These are phyloP conservation scores for Nowickia ferox DNA, from an alignment of 2,888 invertebrate genomes.

Conservation along the genomic window DNA sequence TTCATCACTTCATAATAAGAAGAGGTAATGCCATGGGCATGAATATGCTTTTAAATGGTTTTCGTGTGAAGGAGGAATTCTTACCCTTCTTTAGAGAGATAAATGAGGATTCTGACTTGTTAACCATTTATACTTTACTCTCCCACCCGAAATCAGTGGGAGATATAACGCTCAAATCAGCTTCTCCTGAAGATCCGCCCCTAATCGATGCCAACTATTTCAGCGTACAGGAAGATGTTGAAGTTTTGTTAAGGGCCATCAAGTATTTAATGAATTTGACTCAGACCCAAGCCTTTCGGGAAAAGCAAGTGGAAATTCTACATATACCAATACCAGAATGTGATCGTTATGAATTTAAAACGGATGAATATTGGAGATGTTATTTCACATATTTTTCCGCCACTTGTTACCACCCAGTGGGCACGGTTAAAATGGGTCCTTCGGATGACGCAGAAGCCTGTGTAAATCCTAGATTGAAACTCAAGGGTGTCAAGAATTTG, in stretches of 20 bases:
- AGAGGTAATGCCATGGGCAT: slow-evolving; percentile 72
- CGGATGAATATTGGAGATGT: slow-evolving; percentile 87
- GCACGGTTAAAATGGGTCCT: slow-evolving; percentile 90
- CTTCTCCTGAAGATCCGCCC: slow-evolving; percentile 85
- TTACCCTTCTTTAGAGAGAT: slow-evolving; percentile 44
- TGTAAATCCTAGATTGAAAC: slow-evolving; percentile 84
- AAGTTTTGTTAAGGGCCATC: slow-evolving; percentile 84
- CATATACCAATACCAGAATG: slow-evolving; percentile 77
- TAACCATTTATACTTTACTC: slow-evolving; percentile 82
- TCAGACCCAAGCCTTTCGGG: slow-evolving; percentile 82
- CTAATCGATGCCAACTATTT: slow-evolving; percentile 88
- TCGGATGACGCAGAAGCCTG: slow-evolving; percentile 84
- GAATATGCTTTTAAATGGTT: slow-evolving; percentile 47
- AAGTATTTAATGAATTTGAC: slow-evolving; percentile 80
- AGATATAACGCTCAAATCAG: slow-evolving; percentile 84
- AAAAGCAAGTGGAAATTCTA: slow-evolving; percentile 77
- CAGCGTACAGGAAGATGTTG: slow-evolving; percentile 85
- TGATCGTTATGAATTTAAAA: slow-evolving; percentile 74
- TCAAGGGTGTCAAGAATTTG: slow-evolving; percentile 86
- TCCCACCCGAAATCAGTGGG: slow-evolving; percentile 84
- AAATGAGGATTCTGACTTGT: slow-evolving; percentile 75
- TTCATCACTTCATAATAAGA: slow-evolving; percentile 80
- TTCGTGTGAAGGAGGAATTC: slow-evolving; percentile 71
- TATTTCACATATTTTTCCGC: slow-evolving; percentile 86
- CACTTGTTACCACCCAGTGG: slow-evolving; percentile 88